Evolutionary conservation across 2,888 invertebrate species (phyloP), one percentile per base, ranked within the genome.

Genomic region (Lordiphosa andalusiaca): DNA sequence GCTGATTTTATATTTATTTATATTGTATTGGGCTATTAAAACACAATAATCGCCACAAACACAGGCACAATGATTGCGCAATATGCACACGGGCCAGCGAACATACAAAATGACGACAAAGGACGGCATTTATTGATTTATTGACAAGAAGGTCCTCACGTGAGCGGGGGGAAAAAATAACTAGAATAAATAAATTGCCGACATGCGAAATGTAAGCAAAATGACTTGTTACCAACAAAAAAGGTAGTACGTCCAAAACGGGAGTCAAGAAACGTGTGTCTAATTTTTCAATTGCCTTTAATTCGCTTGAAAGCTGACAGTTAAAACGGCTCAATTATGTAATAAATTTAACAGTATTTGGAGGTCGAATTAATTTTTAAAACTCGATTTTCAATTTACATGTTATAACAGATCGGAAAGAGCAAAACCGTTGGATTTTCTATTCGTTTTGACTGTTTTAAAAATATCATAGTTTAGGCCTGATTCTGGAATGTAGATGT

Each of bases 81-180:
- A 77, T 84, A 84, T 81, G 67, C 68, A 77, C 81, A 81, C 81
- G 65, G 81, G 36, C 69, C 73, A 84, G 46, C 77, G 77, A 76
- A 30, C 36, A 62, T 41, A 37, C 12, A 51, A n/a, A 40, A 61
- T 72, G 72, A 49, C 67, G 83, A 68, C 74, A 74, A 75, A 60
- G 68, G 49, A 59, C 66, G 60, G 51, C 59, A 54, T 61, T 63
- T 77, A 77, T 77, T 77, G 76, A 77, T 77, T 77, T 77, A 77
- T 77, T 84, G 74, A 67, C 73, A 69, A 47, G 38, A 49, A 37
- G 33, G 33, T 33, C 21, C 48, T 48, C 19, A 39, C 9, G 35
- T 19, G 23, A 10, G 35, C 4, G 1, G 10, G 10, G 9, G 25
- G 13, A 38, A 37, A 49, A 19, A 9, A 13, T 3, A 6, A 39